Evolutionary conservation across 2,888 invertebrate genomes (phyloP).

Genomic region (Bursaphelenchus okinawaensis): DNA sequence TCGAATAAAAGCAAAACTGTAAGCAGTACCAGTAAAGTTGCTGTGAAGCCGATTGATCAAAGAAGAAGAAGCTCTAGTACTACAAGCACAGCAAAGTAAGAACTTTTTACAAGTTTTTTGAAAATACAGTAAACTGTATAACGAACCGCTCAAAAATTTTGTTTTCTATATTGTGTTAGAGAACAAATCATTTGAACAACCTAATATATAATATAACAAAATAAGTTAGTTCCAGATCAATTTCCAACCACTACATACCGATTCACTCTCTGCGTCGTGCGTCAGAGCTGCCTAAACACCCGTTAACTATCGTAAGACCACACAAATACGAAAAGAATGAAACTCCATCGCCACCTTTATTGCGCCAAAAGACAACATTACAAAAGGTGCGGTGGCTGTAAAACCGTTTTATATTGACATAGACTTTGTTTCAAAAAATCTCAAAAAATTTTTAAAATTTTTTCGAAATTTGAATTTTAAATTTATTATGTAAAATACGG

Average conservation of each 20-base stretch:
- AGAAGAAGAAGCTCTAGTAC: background rate
- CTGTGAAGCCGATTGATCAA: background rate
- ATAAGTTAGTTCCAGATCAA: background rate
- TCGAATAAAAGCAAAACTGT: too few relatives aligned
- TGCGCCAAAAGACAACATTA: background rate
- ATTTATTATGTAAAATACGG: too few relatives aligned
- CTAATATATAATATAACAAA: too few relatives aligned
- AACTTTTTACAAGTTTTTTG: too few relatives aligned
- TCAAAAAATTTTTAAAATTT: too few relatives aligned
- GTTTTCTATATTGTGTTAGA: too few relatives aligned
- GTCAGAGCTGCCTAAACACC: background rate
- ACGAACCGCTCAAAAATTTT: too few relatives aligned
- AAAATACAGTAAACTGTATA: too few relatives aligned
- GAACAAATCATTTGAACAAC: background rate
- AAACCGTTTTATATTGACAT: too few relatives aligned
- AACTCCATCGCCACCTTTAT: background rate
- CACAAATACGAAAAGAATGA: slow-evolving; percentile 9
- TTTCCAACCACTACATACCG: background rate
- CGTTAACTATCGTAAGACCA: background rate
- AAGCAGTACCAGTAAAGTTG: too few relatives aligned
- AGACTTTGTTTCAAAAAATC: too few relatives aligned
- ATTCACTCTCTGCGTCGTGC: background rate
- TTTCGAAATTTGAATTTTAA: too few relatives aligned
- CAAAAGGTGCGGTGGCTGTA: background rate
- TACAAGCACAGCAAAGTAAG: background rate